Percentiles rank a stretch among this genome's conserved stretches.
These are phyloP conservation scores for Doris montereyensis DNA, from an alignment of 2,888 invertebrate genomes.

Conservation along the genomic window DNA sequence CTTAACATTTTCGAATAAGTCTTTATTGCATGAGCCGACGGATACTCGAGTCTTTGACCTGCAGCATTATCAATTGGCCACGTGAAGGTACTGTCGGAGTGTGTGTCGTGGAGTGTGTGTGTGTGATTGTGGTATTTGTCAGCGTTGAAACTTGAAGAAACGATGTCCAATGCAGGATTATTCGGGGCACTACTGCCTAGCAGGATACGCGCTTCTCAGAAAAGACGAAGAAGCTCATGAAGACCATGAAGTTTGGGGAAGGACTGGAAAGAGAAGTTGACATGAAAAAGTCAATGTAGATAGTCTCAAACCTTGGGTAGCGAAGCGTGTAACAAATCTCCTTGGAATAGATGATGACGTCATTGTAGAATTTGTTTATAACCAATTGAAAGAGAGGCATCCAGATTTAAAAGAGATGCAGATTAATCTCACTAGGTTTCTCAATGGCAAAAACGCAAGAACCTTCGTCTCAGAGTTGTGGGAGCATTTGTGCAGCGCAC, in stretches of 20 bases:
- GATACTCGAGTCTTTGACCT: too few species aligned
- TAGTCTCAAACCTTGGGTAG: constrained; percentile 99
- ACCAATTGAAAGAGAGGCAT: constrained; percentile 90
- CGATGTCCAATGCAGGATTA: too few species aligned
- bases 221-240: constrained; percentile 98
- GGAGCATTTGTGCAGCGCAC: constrained; percentile 94
- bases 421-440: constrained; percentile 98
- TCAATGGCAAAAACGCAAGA: constrained; percentile 97
- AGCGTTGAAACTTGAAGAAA: too few species aligned
- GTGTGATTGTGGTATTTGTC: too few species aligned
- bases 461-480: constrained; percentile 98
- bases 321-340: constrained; percentile 94
- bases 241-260: constrained; percentile 98
- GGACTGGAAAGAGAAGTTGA: constrained; percentile 90
- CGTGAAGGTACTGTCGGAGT: too few species aligned
- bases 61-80: too few species aligned
- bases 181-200: constrained; percentile 96
- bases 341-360: constrained; percentile 99
- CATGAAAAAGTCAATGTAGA: constrained; percentile 94
- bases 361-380: constrained; percentile 98
- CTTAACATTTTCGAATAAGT: too few species aligned
- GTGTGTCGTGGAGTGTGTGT: too few species aligned
- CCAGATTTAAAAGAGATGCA: constrained; percentile 99
- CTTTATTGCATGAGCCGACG: too few species aligned
- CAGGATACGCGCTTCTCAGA: constrained; percentile 99